A percentile compares a stretch with the other conserved stretches of the same genome.
Conservation (phyloP, 1,140 invertebrate species). For the Orchesella cincta region DNA sequence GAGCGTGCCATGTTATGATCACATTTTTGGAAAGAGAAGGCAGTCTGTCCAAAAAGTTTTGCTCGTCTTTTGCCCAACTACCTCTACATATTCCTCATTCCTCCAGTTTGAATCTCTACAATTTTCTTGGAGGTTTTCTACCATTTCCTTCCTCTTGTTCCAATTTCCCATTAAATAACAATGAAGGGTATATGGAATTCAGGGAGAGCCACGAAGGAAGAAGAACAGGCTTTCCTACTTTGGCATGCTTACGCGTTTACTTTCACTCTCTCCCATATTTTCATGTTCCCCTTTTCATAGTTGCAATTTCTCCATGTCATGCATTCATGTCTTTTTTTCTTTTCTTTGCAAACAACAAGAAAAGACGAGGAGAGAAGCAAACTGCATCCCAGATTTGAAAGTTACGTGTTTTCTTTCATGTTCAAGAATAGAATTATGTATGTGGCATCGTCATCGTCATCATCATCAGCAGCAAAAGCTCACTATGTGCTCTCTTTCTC, state of each 20-base stretch:
- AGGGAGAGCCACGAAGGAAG: conserved; percentile 2
- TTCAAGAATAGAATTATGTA: conserved; percentile 24
- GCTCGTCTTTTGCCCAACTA: too few relatives aligned
- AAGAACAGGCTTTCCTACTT: conserved; percentile 18
- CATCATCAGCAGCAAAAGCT: too few relatives aligned
- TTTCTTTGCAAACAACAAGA: conserved; percentile 21
- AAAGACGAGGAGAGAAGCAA: conserved; percentile 2
- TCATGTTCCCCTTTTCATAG: not conserved
- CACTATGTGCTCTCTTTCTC: not conserved
- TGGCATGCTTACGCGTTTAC: not conserved
- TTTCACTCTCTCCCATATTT: not conserved
- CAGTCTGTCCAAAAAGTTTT: too few relatives aligned
- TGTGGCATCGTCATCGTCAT: conserved; percentile 17
- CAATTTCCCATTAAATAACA: conserved; percentile 6
- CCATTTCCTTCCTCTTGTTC: conserved; percentile 3
- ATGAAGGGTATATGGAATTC: not conserved
- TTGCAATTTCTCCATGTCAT: conserved; percentile 22
- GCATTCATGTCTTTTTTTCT: conserved; percentile 10
- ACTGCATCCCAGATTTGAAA: conserved; percentile 14
- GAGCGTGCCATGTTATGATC: too few relatives aligned
- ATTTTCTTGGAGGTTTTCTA: too few relatives aligned
- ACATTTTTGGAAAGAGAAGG: too few relatives aligned
- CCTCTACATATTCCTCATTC: too few relatives aligned
- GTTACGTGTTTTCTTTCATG: not conserved
- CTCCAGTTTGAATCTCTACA: too few relatives aligned